phyloP scores from a whole-genome alignment of 2,888 invertebrate species.

The Enoplolaimus lenunculus region DNA sequence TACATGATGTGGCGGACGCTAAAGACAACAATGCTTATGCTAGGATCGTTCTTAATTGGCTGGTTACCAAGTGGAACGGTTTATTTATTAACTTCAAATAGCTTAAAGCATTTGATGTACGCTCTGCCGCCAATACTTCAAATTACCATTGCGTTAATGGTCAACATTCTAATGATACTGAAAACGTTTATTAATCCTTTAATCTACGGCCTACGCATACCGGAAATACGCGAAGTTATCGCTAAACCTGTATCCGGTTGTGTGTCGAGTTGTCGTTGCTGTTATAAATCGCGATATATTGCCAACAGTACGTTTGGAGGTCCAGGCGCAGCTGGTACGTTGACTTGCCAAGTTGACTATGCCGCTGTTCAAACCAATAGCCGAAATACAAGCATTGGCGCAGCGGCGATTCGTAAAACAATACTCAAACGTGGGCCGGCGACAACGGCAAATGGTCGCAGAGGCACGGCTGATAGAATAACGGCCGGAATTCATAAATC shows the following conservation, averaged over 20 bases:
- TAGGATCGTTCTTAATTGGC: conserved; percentile 50
- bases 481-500: no score
- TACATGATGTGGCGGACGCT: conserved; percentile 15
- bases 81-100: conserved; percentile 47
- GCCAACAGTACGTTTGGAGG: no score
- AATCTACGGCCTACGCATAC: conserved; percentile 10
- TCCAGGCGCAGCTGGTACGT: no score
- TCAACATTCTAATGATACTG: conserved; percentile 15
- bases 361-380: no score
- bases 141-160: background rate
- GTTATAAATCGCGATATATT: background rate
- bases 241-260: background rate
- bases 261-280: background rate
- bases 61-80: conserved; percentile 52
- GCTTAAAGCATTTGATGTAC: background rate
- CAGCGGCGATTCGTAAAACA: no score
- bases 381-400: no score
- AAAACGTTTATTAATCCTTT: conserved; percentile 10
- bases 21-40: conserved; percentile 9
- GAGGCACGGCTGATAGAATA: no score
- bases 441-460: no score
- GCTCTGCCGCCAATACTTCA: background rate
- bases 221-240: conserved; percentile 10
- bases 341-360: no score
- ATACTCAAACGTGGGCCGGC: no score